Evolutionary conservation across 2,888 invertebrate genomes (phyloP).

Genomic region (Drosophila neutralis): DNA sequence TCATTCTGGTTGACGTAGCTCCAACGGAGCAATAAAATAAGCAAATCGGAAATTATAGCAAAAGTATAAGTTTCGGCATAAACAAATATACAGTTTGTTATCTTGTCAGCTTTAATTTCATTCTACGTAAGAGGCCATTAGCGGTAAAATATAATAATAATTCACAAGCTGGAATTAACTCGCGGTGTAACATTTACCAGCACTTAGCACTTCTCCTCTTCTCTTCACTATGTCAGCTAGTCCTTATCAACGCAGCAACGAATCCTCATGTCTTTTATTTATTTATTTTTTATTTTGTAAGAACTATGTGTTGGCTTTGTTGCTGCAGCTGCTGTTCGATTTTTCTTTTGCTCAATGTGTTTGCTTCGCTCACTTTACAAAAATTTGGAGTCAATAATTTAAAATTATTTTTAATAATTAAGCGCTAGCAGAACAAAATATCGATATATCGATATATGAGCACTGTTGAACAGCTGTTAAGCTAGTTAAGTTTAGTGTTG

Average conservation of each 20-base stretch:
- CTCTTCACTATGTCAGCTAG: not conserved
- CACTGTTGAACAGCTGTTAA: slow-evolving; percentile 35
- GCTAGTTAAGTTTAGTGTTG: slow-evolving; percentile 10
- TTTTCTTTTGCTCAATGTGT: not conserved
- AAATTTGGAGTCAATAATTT: slow-evolving; percentile 1
- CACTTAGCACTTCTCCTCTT: slow-evolving; percentile 24
- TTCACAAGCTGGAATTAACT: not conserved
- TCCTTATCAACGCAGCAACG: slow-evolving; percentile 3
- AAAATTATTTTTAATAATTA: slow-evolving; percentile 7
- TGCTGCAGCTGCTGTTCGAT: not conserved
- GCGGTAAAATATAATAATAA: not conserved
- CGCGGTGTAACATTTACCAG: slow-evolving; percentile 45
- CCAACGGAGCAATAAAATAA: not conserved
- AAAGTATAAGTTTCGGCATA: not conserved
- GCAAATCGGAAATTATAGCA: not conserved
- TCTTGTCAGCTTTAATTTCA: not conserved
- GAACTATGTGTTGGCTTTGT: slow-evolving; percentile 9
- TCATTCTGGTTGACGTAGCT: not conserved
- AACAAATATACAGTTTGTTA: not conserved
- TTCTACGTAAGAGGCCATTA: not conserved
- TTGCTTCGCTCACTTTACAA: slow-evolving; percentile 12
- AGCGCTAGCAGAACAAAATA: slow-evolving; percentile 41
- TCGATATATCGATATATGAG: slow-evolving; percentile 22
- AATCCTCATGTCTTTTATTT: slow-evolving; percentile 7
- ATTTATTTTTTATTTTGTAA: not conserved